A percentile compares a stretch with the other conserved stretches of the same genome.
phyloP scores from a whole-genome alignment of 2,113 vertebrate genomes.

The Neolamprologus sp. region DNA sequence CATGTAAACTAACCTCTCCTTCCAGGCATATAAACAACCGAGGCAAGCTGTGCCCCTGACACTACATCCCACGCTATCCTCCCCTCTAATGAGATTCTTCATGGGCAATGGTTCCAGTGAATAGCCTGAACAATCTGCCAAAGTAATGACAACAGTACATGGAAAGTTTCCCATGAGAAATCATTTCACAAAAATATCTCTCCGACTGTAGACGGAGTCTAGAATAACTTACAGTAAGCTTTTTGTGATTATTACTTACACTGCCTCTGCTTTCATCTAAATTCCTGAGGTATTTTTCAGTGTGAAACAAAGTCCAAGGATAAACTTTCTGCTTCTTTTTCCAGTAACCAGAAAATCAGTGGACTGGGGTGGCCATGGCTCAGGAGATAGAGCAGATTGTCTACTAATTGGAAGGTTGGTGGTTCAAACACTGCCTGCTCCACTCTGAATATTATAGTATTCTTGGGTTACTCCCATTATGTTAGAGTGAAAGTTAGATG shows the following conservation, averaged over 20 bases:
- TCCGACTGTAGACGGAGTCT: background rate
- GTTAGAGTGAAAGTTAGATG: background rate
- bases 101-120: constrained; percentile 53
- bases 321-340: background rate
- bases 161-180: constrained; percentile 51
- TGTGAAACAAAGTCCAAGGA: background rate
- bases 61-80: constrained; percentile 40
- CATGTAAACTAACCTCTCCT: constrained; percentile 31
- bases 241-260: background rate
- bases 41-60: constrained; percentile 16
- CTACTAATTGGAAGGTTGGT: background rate
- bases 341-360: background rate
- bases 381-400: background rate
- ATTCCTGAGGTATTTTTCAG: background rate
- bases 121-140: constrained; percentile 39
- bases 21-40: constrained; percentile 26
- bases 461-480: background rate
- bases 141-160: constrained; percentile 20
- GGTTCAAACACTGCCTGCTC: background rate
- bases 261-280: background rate
- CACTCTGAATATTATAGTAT: background rate
- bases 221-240: background rate
- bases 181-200: background rate
- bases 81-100: constrained; percentile 58
- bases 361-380: background rate